A percentile compares a stretch with the other conserved stretches of the same genome.
These are phyloP conservation scores for Ptychoptera contaminata DNA, from an alignment of 2,888 invertebrate species.

Conservation along the genomic window DNA sequence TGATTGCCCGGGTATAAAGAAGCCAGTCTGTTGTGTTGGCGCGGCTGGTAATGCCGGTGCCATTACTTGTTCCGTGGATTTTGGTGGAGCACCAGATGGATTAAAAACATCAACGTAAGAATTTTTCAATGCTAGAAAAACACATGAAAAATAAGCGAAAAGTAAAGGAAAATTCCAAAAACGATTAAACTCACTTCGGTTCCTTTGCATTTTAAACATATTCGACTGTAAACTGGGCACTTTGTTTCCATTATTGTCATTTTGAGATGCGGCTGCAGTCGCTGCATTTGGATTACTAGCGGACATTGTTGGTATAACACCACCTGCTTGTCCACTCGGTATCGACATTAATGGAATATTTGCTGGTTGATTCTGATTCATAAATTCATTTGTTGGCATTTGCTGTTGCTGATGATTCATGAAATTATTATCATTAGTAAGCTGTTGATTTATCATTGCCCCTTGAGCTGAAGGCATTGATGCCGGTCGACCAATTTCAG, in stretches of 20 bases:
- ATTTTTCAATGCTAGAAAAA: conserved; percentile 53
- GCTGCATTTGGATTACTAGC: conserved; percentile 8
- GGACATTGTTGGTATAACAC: conserved; percentile 9
- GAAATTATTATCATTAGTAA: background rate
- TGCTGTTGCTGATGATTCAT: conserved; percentile 7
- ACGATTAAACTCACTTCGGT: conserved; percentile 44
- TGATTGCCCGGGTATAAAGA: conserved; percentile 20
- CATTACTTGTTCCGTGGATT: conserved; percentile 24
- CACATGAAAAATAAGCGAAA: background rate
- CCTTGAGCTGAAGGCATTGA: background rate
- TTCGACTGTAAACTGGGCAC: conserved; percentile 37
- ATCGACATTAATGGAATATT: background rate
- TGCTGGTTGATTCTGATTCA: conserved; percentile 3
- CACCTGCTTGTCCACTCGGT: too few species aligned
- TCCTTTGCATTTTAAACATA: conserved; percentile 65
- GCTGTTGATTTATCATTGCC: conserved; percentile 6
- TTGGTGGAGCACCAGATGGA: conserved; percentile 39
- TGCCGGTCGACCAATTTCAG: conserved; percentile 33
- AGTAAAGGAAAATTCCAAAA: conserved; percentile 1
- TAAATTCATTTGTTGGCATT: conserved; percentile 2
- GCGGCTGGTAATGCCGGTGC: conserved; percentile 24
- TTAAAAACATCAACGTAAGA: conserved; percentile 86
- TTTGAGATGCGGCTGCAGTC: conserved; percentile 8
- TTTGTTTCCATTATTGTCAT: conserved; percentile 13
- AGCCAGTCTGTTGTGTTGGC: conserved; percentile 26